These are phyloP conservation scores for Globodera rostochiensis DNA, from an alignment of 1,140 invertebrate species.

Conservation along the genomic window DNA sequence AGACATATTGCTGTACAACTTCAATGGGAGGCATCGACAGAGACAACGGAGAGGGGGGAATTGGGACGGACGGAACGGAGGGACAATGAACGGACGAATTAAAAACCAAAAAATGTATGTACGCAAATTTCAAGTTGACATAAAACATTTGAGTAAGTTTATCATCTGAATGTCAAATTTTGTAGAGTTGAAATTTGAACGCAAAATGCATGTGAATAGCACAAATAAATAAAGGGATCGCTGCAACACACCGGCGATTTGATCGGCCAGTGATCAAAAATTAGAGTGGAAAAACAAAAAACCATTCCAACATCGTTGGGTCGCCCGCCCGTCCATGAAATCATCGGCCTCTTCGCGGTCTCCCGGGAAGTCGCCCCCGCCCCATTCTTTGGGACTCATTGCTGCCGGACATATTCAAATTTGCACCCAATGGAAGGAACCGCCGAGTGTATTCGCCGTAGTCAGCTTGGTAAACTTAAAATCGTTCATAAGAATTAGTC, in stretches of 20 bases:
- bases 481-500: background rate
- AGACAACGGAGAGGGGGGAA: background rate
- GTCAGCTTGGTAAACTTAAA: background rate
- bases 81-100: background rate
- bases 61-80: background rate
- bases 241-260: too few species aligned
- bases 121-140: too few species aligned
- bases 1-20: constrained; percentile 22
- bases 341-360: background rate
- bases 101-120: background rate
- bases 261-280: too few species aligned
- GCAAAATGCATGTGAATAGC: too few species aligned
- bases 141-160: too few species aligned
- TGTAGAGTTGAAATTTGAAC: too few species aligned
- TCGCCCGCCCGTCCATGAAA: background rate
- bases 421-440: background rate
- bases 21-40: background rate
- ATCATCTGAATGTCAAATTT: too few species aligned
- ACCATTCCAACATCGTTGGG: too few species aligned
- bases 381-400: background rate
- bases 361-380: background rate
- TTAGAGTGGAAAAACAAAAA: too few species aligned
- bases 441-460: background rate
- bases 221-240: too few species aligned
- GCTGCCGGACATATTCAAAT: background rate